Evolutionary conservation across 92 coral and sea anemone species (phyloP), one percentile per base, ranked within the genome.

Genomic region (Pocillopora grandis): DNA sequence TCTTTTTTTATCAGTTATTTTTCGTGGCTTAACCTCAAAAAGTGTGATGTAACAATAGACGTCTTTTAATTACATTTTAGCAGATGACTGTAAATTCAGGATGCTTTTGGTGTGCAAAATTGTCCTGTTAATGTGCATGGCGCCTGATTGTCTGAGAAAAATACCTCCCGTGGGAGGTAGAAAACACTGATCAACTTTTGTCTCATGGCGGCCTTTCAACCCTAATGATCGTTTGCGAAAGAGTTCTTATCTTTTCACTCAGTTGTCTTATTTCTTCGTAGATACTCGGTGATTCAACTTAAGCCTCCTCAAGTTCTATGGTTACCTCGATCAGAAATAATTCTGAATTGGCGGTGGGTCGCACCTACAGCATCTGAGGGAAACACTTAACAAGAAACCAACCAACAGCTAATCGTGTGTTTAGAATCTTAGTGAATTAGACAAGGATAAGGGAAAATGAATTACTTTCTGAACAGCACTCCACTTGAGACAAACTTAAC

Each of bases 71-170:
- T 33, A 33, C 76, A 49, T 68, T 78, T 80, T 19, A 36, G 16
- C 56, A n/a, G 0, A 59, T 16, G 63, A 33, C 57, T 70, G 66
- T 37, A 10, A 27, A 36, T 57, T 59, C 69, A 59, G 18, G 62
- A 71, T n/a, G 16, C 17, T 33, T 21, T 61, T 13, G 48, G 57
- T 58, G 65, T 37, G 20, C 52, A 71, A 71, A 67, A 59, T 42
- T 71, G 76, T 64, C 31, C 70, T 58, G 77, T 71, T 2, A 81
- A 60, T 81, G 20, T 58, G 63, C 58, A 71, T 81, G 66, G 69
- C 65, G 76, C 55, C 66, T 80, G 84, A 58, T 56, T 13, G 84
- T 69, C 76, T 70, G 37, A 58, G 6, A 70, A 70, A 19, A 36
- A 10, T 35, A 7, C 12, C 36, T 48, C 21, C 52, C 21, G n/a